phyloP scores from a whole-genome alignment of 2,113 vertebrate genomes.

The Halichoeres trimaculatus region DNA sequence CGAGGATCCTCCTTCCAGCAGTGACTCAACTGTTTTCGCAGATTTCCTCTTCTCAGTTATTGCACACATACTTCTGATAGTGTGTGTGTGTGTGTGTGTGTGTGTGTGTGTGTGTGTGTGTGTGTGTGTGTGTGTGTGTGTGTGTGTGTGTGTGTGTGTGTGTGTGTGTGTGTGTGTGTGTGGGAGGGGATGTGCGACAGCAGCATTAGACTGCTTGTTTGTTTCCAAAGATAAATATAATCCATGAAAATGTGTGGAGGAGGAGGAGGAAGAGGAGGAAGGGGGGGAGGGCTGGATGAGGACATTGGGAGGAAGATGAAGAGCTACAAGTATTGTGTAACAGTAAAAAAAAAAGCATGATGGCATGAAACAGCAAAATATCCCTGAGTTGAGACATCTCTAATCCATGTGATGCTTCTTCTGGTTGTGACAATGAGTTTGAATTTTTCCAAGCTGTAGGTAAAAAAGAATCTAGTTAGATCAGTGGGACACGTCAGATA shows the following conservation, averaged over 20 bases:
- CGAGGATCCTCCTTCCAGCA: slow-evolving; percentile 4
- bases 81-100: slow-evolving; percentile 12
- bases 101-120: slow-evolving; percentile 1
- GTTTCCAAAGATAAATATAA: slow-evolving; percentile 45
- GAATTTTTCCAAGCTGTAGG: too few relatives aligned
- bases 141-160: slow-evolving; percentile 8
- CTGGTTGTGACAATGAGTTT: too few relatives aligned
- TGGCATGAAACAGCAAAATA: neutral
- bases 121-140: slow-evolving; percentile 3
- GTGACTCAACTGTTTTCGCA: slow-evolving; percentile 30
- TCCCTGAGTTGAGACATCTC: neutral
- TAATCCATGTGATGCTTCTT: too few relatives aligned
- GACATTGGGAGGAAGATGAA: neutral
- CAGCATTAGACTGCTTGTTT: slow-evolving; percentile 37
- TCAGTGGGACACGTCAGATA: too few relatives aligned
- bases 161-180: slow-evolving; percentile 3
- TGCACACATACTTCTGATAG: slow-evolving; percentile 4
- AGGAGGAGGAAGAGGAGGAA: slow-evolving; percentile 14
- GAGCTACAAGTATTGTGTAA: slow-evolving; percentile 18
- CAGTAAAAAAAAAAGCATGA: neutral
- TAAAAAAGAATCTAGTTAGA: too few relatives aligned
- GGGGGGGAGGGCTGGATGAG: too few relatives aligned
- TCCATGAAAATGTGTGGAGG: slow-evolving; percentile 33
- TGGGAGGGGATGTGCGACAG: slow-evolving; percentile 20
- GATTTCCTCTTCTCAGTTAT: slow-evolving; percentile 2